These are phyloP conservation scores for Bombus balteatus DNA, from an alignment of 1,140 invertebrate genomes.

Conservation along the genomic window DNA sequence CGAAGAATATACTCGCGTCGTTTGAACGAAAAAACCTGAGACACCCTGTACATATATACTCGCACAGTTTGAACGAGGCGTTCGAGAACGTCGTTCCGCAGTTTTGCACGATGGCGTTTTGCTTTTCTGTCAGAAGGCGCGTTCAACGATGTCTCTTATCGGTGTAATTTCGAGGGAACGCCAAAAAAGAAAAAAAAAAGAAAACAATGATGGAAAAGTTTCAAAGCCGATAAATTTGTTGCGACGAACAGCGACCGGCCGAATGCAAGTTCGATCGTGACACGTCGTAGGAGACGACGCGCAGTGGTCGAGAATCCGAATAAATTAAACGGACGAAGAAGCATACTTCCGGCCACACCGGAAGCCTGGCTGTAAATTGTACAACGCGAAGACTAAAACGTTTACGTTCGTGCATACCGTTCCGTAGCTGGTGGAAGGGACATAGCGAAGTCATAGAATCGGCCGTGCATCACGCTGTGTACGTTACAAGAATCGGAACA, in stretches of 20 bases:
- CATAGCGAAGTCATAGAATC: background rate
- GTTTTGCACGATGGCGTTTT: conserved; percentile 30
- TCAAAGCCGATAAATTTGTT: conserved; percentile 1
- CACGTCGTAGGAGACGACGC: background rate
- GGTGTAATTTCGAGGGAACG: background rate
- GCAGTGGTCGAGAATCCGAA: background rate
- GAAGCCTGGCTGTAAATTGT: conserved; percentile 1
- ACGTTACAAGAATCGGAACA: background rate
- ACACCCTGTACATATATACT: conserved; percentile 32
- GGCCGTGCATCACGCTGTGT: background rate
- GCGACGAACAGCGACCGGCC: background rate
- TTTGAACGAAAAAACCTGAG: background rate
- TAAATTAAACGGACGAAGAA: background rate
- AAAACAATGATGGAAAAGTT: background rate
- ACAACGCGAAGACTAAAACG: conserved; percentile 15
- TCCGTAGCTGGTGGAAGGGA: background rate
- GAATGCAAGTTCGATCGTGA: background rate
- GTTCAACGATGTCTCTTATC: conserved; percentile 2
- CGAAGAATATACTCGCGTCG: background rate
- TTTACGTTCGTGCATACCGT: background rate
- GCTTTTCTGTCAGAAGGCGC: background rate
- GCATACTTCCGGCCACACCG: conserved; percentile 20
- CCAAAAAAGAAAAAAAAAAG: background rate
- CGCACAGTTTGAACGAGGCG: conserved; percentile 31
- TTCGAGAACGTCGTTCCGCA: conserved; percentile 20